A percentile compares a stretch with the other conserved stretches of the same genome.
phyloP scores from a whole-genome alignment of 2,888 invertebrate genomes.

The Brenthis hecate region DNA sequence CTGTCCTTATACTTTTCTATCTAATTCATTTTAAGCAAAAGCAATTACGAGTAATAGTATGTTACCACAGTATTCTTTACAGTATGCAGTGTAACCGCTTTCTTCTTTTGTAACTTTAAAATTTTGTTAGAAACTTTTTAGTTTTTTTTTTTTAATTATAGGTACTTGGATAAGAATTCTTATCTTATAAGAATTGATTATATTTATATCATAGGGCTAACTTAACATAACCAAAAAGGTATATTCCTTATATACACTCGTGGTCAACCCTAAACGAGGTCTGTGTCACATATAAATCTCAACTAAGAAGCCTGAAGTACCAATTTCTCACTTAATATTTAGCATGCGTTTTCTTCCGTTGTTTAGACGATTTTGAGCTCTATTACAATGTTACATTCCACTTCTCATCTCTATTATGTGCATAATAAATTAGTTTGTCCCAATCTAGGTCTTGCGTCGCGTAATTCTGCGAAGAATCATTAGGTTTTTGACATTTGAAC shows the following conservation, averaged over 20 bases:
- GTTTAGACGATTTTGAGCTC: conserved; percentile 46
- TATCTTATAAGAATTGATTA: too few species aligned
- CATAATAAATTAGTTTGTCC: conserved; percentile 50
- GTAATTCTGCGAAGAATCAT: conserved; percentile 63
- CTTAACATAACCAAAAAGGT: background rate
- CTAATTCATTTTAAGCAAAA: too few species aligned
- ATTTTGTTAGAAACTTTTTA: too few species aligned
- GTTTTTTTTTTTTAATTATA: too few species aligned
- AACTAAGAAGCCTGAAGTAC: conserved; percentile 60
- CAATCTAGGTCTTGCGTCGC: conserved; percentile 61
- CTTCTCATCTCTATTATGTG: conserved; percentile 44
- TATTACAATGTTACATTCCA: conserved; percentile 48
- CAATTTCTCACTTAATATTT: conserved; percentile 72
- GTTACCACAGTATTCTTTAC: too few species aligned
- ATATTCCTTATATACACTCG: background rate
- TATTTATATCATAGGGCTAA: too few species aligned
- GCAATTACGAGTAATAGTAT: too few species aligned
- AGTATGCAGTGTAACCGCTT: too few species aligned
- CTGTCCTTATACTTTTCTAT: too few species aligned
- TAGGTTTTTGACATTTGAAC: conserved; percentile 45
- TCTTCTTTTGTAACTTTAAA: too few species aligned
- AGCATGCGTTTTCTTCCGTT: conserved; percentile 42
- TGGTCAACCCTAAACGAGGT: conserved; percentile 32
- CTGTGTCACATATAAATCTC: conserved; percentile 71
- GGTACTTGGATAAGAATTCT: too few species aligned